Conservation (phyloP, 1,140 invertebrate species). For the Mycetomoellerius zeteki region DNA sequence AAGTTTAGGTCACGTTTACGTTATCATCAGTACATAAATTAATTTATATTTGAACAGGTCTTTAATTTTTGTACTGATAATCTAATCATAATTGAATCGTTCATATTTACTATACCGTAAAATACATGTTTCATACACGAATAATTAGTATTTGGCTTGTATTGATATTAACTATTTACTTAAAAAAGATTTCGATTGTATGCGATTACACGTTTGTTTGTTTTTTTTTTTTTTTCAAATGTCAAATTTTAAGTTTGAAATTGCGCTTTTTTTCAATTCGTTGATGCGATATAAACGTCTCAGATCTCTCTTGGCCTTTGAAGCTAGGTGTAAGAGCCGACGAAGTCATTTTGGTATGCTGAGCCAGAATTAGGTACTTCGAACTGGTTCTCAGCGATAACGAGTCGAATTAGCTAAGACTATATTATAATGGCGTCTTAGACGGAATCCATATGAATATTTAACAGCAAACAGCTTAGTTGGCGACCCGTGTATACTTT, state of each 20-base stretch:
- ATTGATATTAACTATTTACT: too few species aligned
- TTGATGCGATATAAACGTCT: slow-evolving; percentile 13
- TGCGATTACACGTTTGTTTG: background rate
- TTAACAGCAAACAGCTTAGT: slow-evolving; percentile 56
- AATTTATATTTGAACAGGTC: too few species aligned
- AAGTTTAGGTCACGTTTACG: too few species aligned
- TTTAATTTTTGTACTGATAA: too few species aligned
- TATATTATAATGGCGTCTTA: slow-evolving; percentile 59
- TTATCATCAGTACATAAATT: too few species aligned
- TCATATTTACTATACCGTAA: too few species aligned
- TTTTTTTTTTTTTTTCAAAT: background rate
- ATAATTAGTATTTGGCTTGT: too few species aligned
- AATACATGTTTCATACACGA: too few species aligned
- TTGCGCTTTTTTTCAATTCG: background rate
- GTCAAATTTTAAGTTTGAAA: too few species aligned
- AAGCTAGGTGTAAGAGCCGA: slow-evolving; percentile 23
- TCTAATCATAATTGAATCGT: too few species aligned
- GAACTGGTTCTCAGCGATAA: slow-evolving; percentile 60
- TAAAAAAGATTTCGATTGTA: too few species aligned
- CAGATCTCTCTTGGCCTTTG: background rate
- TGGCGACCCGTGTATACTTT: slow-evolving; percentile 49
- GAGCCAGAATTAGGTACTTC: slow-evolving; percentile 53
- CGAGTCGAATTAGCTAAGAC: slow-evolving; percentile 62
- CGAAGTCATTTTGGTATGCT: slow-evolving; percentile 49
- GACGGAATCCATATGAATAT: slow-evolving; percentile 57